These are phyloP conservation scores for Mionectes olivaceus DNA, from an alignment of 2,797 vertebrate genomes.

Conservation along the genomic window DNA sequence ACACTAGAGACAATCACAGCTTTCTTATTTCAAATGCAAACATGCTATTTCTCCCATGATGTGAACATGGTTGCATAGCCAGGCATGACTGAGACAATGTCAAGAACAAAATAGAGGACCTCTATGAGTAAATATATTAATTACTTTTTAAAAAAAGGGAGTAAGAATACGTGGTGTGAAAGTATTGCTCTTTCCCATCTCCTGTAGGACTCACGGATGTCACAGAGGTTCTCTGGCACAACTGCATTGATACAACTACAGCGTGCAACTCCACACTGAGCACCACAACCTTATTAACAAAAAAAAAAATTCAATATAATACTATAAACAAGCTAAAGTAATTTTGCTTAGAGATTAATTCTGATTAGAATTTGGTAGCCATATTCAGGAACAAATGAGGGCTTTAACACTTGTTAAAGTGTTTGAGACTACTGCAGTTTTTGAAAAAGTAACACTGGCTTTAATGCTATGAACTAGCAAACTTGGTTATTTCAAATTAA, in stretches of 20 bases:
- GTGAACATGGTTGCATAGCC: neutral
- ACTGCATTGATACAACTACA: neutral
- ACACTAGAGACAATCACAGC: neutral
- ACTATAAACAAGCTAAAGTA: neutral
- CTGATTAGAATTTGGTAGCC: neutral
- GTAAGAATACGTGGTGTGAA: neutral
- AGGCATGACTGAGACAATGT: neutral
- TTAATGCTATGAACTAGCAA: neutral
- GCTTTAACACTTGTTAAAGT: neutral
- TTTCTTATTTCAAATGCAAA: conserved; percentile 12
- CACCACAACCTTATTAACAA: neutral
- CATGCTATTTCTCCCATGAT: neutral
- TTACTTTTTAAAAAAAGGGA: neutral
- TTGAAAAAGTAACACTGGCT: neutral
- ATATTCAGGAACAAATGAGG: neutral
- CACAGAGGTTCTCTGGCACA: neutral
- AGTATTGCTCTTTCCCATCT: neutral
- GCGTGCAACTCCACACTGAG: neutral
- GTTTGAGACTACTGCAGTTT: neutral
- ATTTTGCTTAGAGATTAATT: neutral
- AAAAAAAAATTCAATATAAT: neutral
- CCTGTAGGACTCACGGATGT: neutral
- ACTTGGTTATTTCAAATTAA: neutral
- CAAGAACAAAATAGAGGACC: neutral
- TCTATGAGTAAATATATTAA: neutral